Evolutionary conservation across 2,888 invertebrate species (phyloP).

Genomic region (Pyralis farinalis): DNA sequence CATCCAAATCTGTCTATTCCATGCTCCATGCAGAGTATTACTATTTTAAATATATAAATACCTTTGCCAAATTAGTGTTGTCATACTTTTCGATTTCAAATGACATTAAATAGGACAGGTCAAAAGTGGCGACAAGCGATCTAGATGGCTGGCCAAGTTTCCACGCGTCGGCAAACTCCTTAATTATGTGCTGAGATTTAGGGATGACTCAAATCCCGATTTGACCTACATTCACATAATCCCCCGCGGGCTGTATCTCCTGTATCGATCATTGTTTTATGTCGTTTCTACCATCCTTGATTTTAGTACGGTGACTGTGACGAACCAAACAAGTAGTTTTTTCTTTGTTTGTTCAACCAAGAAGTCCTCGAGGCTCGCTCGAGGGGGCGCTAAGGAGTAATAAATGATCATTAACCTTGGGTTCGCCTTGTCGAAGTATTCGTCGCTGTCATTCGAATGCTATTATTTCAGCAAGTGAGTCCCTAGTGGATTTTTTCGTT

Average conservation of each 20-base stretch:
- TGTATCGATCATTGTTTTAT: conserved; percentile 35
- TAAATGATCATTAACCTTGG: conserved; percentile 3
- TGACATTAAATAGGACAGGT: conserved; percentile 32
- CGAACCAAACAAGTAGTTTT: conserved; percentile 17
- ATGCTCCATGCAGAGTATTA: too few relatives aligned
- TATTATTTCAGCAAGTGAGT: background rate
- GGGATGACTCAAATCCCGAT: conserved; percentile 36
- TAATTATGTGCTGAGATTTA: conserved; percentile 62
- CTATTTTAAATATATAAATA: too few relatives aligned
- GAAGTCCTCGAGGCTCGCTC: background rate
- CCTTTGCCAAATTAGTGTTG: conserved; percentile 10
- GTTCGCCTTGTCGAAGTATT: background rate
- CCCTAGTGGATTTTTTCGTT: background rate
- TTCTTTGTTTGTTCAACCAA: conserved; percentile 12
- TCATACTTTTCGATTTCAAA: too few relatives aligned
- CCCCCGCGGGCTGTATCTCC: conserved; percentile 31
- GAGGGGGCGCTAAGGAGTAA: conserved; percentile 1
- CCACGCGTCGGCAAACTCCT: conserved; percentile 35
- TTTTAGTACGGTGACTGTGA: conserved; percentile 15
- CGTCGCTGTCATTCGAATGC: background rate
- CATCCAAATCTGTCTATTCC: too few relatives aligned
- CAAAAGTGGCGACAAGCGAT: conserved; percentile 42
- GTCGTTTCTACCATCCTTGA: conserved; percentile 21
- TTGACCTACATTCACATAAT: conserved; percentile 59
- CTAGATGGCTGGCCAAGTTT: conserved; percentile 37